Percentiles rank a stretch among this genome's conserved stretches.
phyloP scores from a whole-genome alignment of 1,140 invertebrate species.

The Holcopasites calliopsidis region DNA sequence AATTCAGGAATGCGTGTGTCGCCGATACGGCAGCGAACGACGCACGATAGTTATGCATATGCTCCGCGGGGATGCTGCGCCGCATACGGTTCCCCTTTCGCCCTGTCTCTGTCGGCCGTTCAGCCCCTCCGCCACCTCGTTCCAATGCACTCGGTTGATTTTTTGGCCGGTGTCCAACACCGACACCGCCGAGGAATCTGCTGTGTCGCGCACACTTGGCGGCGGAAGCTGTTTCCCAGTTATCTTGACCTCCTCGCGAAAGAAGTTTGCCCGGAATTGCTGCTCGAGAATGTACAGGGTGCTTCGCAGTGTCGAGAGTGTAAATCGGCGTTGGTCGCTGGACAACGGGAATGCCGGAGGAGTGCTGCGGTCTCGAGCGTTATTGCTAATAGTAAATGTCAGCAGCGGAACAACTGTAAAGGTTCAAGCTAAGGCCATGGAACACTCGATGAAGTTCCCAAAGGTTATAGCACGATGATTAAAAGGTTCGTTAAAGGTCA shows the following conservation, averaged over 20 bases:
- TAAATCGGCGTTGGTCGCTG: neutral
- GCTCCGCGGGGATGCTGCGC: conserved; percentile 31
- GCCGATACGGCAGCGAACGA: conserved; percentile 49
- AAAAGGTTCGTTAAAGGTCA: too few relatives aligned
- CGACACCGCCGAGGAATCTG: conserved; percentile 38
- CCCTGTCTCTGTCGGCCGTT: neutral
- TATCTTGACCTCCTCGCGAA: neutral
- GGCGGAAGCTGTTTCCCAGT: neutral
- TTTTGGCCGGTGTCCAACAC: conserved; percentile 47
- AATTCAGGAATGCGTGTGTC: conserved; percentile 62
- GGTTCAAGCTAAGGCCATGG: too few relatives aligned
- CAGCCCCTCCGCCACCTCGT: neutral
- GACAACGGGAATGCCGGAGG: too few relatives aligned
- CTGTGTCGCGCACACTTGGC: neutral
- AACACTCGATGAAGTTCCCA: too few relatives aligned
- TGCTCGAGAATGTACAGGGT: neutral
- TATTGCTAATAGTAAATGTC: too few relatives aligned
- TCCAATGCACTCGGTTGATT: conserved; percentile 48
- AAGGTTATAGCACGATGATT: too few relatives aligned
- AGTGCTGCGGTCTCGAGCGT: too few relatives aligned
- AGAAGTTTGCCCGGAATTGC: conserved; percentile 10
- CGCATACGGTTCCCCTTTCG: conserved; percentile 12
- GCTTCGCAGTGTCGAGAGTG: neutral
- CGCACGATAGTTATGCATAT: conserved; percentile 61
- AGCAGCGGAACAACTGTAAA: too few relatives aligned